Base-by-base conservation (phyloP, 2,888 invertebrate species). In the Hemicrepidius hirtus region DNA sequence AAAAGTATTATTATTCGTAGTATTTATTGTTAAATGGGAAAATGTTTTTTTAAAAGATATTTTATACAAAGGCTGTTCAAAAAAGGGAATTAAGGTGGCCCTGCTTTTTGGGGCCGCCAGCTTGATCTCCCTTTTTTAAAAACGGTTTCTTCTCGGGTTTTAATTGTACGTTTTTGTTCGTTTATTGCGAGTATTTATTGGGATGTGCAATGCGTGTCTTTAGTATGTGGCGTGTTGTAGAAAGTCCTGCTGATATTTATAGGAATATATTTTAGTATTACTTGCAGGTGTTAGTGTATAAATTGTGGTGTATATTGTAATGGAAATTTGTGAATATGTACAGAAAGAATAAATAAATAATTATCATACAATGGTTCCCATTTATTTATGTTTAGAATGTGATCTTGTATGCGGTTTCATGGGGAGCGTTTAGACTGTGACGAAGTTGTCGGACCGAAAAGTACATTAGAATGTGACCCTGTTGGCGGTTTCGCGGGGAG, bases 211-310 rank as follows among this genome's bases (percentile, higher is more conserved):
- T 46, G 28, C 12, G n/a, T 63, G 63, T 63, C 21, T 46, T 46
- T 44, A 24, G 28, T 24, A 24, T 24, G 24, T 21, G 20, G 49
- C 28, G 32, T 66, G 12, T 53, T 37, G 24, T 40, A 40, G 20
- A 24, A 53, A 35, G 12, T 37, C 57, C 18, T 35, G 35, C 57
- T 57, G 10, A 40, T 44, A 37, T 10, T n/a, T 4, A 20, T 24
- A 66, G 55, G 24, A 55, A 55, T 66, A 66, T 66, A 66, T 55
- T 66, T 55, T 55, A 66, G 41, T 66, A 55, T 66, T 66, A 55
- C 40, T 55, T 55, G 41, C 35, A 55, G 55, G 66, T 66, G 41
- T 66, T 64, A 50, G 64, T 64, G 50, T 64, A 64, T 44, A 49
- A 60, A 53, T 12, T 53, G 53, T 53, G 53, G 53, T n/a, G n/a